Percentiles rank a stretch among this genome's conserved stretches.
Conservation (phyloP, 1,140 invertebrate species). For the Vanessa tameamea region DNA sequence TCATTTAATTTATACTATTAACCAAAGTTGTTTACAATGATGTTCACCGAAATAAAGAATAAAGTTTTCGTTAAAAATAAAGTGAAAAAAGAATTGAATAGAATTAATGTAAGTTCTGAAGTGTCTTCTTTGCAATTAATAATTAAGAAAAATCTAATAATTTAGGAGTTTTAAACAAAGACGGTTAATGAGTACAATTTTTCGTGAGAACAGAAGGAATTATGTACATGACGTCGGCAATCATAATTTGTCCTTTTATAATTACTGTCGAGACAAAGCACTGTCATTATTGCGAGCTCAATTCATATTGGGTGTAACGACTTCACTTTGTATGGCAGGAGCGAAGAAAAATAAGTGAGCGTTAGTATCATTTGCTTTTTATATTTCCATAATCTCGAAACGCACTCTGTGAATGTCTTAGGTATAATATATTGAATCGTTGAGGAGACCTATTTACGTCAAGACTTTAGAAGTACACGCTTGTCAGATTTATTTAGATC, state of each 20-base stretch:
- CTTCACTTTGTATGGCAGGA: conserved; percentile 5
- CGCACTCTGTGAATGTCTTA: background rate
- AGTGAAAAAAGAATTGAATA: background rate
- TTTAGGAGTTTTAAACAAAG: conserved; percentile 36
- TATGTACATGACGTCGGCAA: conserved; percentile 28
- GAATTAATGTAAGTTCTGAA: conserved; percentile 10
- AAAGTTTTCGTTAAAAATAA: background rate
- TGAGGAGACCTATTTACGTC: background rate
- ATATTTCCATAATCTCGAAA: background rate
- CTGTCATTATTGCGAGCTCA: conserved; percentile 31
- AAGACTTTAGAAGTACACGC: background rate
- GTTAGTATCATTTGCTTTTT: conserved; percentile 8
- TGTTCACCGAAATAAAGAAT: too few relatives aligned
- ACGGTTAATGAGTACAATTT: conserved; percentile 36
- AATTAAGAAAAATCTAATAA: conserved; percentile 19
- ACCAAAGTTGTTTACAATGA: too few relatives aligned
- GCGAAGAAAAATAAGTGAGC: background rate
- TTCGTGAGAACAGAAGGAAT: conserved; percentile 31
- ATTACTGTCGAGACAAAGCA: conserved; percentile 40
- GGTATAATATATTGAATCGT: background rate
- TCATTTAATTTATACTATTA: too few relatives aligned
- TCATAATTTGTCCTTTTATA: conserved; percentile 44
- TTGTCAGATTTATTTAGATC: too few relatives aligned
- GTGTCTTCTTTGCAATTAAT: background rate
- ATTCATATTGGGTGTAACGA: conserved; percentile 37